Percentiles rank a stretch among this genome's conserved stretches.
Conservation (phyloP, 2,113 vertebrate genomes). For the Oreochromis spilurus region DNA sequence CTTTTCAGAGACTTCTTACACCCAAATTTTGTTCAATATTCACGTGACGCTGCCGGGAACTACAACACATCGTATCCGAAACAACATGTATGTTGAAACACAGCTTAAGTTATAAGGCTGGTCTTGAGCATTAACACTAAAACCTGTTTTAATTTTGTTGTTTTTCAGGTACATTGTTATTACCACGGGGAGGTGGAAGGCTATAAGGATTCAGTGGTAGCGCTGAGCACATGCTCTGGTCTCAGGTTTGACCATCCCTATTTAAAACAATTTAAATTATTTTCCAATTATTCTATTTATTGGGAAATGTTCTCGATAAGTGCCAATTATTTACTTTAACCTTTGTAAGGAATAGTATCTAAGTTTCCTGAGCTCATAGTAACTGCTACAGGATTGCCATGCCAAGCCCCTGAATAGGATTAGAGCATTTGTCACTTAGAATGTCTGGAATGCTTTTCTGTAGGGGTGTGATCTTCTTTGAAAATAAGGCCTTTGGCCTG, state of each 20-base stretch:
- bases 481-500: constrained; percentile 61
- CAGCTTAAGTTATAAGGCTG: neutral
- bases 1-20: constrained; percentile 69
- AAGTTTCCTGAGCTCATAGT: neutral
- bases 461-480: constrained; percentile 72
- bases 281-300: neutral
- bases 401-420: neutral
- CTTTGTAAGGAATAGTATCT: neutral
- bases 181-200: constrained; percentile 72
- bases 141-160: neutral
- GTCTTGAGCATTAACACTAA: neutral
- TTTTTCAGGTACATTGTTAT: constrained; percentile 61
- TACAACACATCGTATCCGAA: neutral
- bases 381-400: neutral
- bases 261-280: neutral
- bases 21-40: constrained; percentile 56
- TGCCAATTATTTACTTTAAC: neutral
- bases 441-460: neutral
- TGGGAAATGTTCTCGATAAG: neutral
- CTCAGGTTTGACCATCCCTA: constrained; percentile 59
- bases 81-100: constrained; percentile 32
- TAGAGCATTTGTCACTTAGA: neutral
- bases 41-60: neutral
- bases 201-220: constrained; percentile 66
- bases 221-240: constrained; percentile 70